phyloP scores from a whole-genome alignment of 2,888 invertebrate species.

The Biston stratarius region DNA sequence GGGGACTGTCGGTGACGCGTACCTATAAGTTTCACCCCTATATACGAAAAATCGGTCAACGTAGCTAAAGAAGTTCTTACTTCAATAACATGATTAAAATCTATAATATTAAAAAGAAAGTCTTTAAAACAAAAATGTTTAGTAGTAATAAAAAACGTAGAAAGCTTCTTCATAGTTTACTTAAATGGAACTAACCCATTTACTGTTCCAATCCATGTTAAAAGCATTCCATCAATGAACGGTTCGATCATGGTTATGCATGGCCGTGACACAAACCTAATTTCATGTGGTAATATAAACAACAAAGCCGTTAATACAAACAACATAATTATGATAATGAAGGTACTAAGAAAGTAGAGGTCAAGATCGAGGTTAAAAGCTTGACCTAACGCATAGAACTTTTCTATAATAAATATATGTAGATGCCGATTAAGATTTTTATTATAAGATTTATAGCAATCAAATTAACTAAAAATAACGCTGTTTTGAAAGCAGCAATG shows the following conservation, averaged over 20 bases:
- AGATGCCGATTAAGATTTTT: neutral
- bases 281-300: slow-evolving; percentile 25
- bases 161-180: neutral
- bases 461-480: no score
- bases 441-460: neutral
- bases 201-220: neutral
- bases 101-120: no score
- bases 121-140: neutral
- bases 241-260: slow-evolving; percentile 22
- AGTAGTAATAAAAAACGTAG: neutral
- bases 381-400: slow-evolving; percentile 22
- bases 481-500: no score
- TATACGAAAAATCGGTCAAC: no score
- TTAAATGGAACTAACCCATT: neutral
- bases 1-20: no score
- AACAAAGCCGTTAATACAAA: slow-evolving; percentile 32
- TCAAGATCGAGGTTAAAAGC: slow-evolving; percentile 30
- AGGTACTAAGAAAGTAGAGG: slow-evolving; percentile 30
- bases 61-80: no score
- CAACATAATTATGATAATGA: slow-evolving; percentile 33
- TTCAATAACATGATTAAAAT: no score
- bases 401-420: slow-evolving; percentile 21
- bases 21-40: no score
- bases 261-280: slow-evolving; percentile 25
- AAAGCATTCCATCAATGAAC: slow-evolving; percentile 14